Conservation (phyloP, 2,888 invertebrate genomes). For the Meiosimyza platycephala region DNA sequence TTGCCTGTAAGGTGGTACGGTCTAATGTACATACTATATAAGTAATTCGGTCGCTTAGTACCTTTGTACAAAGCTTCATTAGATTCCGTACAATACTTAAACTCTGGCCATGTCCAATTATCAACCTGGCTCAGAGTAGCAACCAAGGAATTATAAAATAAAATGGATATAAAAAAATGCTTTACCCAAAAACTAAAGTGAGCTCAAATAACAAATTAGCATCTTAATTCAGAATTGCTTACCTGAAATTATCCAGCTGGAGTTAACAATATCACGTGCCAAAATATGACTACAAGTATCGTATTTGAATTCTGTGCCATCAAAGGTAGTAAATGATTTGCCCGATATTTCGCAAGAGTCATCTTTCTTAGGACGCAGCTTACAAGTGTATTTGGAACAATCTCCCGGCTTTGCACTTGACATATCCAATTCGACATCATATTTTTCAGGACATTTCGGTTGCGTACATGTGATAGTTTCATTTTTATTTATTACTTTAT, state of each 20-base stretch:
- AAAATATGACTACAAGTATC: constrained; percentile 85
- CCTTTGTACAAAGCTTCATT: no score
- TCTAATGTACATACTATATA: no score
- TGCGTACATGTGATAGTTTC: constrained; percentile 54
- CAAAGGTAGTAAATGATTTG: constrained; percentile 83
- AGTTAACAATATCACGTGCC: constrained; percentile 75
- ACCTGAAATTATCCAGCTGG: constrained; percentile 80
- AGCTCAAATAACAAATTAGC: no score
- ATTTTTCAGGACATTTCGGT: constrained; percentile 72
- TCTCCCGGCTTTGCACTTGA: constrained; percentile 61
- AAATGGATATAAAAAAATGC: no score
- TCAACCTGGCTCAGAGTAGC: no score
- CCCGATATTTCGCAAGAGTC: constrained; percentile 75
- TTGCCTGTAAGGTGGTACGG: no score
- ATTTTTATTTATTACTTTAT: constrained; percentile 53
- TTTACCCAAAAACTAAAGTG: no score
- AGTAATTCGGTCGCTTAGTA: no score
- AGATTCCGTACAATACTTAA: no score
- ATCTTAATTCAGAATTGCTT: constrained; percentile 54
- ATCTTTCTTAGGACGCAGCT: constrained; percentile 74
- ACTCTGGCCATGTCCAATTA: no score
- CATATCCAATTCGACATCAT: constrained; percentile 70
- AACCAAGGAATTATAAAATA: no score
- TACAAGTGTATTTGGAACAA: constrained; percentile 74
- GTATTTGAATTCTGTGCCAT: constrained; percentile 81